Evolutionary conservation across 2,888 invertebrate genomes (phyloP).

Genomic region (Phyllotreta cruciferae): DNA sequence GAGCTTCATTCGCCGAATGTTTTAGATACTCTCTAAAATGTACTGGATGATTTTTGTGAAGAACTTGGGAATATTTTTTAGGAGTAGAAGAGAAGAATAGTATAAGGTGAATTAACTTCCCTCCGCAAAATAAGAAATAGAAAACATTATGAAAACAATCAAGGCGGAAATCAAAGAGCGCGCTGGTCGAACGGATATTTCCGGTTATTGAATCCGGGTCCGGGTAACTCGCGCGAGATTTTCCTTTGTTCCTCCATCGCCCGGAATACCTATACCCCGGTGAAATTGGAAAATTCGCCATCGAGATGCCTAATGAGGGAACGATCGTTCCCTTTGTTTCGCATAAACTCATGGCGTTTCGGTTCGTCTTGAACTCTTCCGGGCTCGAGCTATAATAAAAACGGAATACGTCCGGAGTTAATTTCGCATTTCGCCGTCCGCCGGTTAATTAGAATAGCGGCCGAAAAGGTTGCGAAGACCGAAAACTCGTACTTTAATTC

Average conservation of each 20-base stretch:
- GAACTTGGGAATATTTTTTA: too few relatives aligned
- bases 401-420: neutral
- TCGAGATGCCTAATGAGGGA: constrained; percentile 35
- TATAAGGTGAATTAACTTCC: neutral
- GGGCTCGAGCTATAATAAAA: neutral
- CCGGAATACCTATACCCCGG: constrained; percentile 41
- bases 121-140: constrained; percentile 44
- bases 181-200: constrained; percentile 54
- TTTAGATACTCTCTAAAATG: too few relatives aligned
- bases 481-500: constrained; percentile 21
- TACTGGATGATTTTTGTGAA: too few relatives aligned
- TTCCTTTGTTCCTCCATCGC: constrained; percentile 46
- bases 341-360: neutral
- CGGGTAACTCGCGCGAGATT: constrained; percentile 52
- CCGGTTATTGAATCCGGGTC: constrained; percentile 55
- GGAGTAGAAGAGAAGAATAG: too few relatives aligned
- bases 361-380: too few relatives aligned
- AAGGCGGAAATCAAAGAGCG: constrained; percentile 52
- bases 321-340: constrained; percentile 18
- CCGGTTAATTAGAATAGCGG: neutral
- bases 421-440: neutral
- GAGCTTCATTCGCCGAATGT: too few relatives aligned
- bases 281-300: constrained; percentile 35
- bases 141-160: constrained; percentile 57
- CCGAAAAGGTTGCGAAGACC: constrained; percentile 14